Evolutionary conservation across 2,888 invertebrate species (phyloP).

Genomic region (Podabrus alpinus): DNA sequence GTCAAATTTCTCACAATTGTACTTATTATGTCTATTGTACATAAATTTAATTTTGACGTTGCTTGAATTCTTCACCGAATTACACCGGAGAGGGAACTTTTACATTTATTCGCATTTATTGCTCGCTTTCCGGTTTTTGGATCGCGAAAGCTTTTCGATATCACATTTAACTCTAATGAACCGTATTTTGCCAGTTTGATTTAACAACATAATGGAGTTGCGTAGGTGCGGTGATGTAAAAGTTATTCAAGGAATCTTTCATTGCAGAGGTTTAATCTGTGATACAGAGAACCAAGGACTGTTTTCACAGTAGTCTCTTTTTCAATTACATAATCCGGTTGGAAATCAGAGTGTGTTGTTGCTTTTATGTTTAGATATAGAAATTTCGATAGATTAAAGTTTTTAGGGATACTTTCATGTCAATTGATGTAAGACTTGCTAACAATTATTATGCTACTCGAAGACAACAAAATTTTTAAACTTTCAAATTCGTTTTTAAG

Average conservation of each 20-base stretch:
- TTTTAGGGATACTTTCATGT: background rate
- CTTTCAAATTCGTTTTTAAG: background rate
- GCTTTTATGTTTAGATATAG: background rate
- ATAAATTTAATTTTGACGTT: slow-evolving; percentile 21
- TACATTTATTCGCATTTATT: background rate
- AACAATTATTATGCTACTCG: background rate
- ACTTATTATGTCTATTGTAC: slow-evolving; percentile 20
- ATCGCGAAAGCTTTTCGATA: background rate
- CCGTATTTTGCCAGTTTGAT: background rate
- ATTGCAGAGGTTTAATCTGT: slow-evolving; percentile 55
- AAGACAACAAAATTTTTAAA: background rate
- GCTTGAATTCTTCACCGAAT: slow-evolving; percentile 13
- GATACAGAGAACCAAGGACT: slow-evolving; percentile 58
- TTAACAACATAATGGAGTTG: background rate
- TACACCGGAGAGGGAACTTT: background rate
- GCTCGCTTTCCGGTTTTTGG: background rate
- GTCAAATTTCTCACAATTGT: background rate
- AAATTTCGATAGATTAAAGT: background rate
- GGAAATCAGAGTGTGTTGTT: background rate
- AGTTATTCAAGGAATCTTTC: slow-evolving; percentile 15
- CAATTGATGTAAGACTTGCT: background rate
- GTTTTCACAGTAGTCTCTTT: slow-evolving; percentile 34
- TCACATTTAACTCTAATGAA: background rate
- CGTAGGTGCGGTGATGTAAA: background rate
- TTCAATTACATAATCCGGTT: background rate